Evolutionary conservation across 2,113 vertebrate genomes (phyloP).

Genomic region (Petrocephalus microphthalmus): DNA sequence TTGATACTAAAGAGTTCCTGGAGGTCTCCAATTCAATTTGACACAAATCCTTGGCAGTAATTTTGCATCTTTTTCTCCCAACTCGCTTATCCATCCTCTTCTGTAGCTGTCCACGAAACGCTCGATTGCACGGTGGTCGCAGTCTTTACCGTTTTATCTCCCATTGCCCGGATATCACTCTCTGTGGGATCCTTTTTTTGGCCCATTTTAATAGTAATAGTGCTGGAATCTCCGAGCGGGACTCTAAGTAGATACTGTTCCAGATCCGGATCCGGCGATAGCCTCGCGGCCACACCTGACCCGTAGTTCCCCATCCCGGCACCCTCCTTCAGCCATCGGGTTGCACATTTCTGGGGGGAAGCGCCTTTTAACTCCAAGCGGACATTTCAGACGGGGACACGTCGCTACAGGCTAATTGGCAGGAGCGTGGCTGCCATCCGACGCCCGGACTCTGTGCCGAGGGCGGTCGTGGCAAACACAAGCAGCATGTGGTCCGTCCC

Average conservation of each 20-base stretch:
- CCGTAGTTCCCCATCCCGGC: not conserved
- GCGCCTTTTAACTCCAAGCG: too few species aligned
- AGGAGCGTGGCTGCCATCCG: not conserved
- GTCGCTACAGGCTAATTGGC: not conserved
- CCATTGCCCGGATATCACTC: too few species aligned
- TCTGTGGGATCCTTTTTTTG: too few species aligned
- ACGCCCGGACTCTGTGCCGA: not conserved
- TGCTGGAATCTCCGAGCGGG: not conserved
- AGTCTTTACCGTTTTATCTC: too few species aligned
- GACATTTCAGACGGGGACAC: not conserved
- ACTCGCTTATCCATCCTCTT: too few species aligned
- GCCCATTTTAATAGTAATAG: not conserved
- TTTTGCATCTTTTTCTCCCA: too few species aligned
- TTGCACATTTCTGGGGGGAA: not conserved
- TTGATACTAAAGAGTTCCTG: too few species aligned
- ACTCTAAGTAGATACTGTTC: not conserved
- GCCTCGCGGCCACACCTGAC: not conserved
- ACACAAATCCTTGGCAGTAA: too few species aligned
- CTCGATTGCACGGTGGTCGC: too few species aligned
- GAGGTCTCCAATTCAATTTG: too few species aligned
- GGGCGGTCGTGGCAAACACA: constrained; percentile 19
- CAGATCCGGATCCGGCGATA: not conserved
- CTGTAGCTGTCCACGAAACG: too few species aligned
- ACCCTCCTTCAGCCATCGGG: not conserved
- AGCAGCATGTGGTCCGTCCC: constrained; percentile 9